Percentiles rank a stretch among this genome's conserved stretches.
These are phyloP conservation scores for Hyaena hyaena DNA, from an alignment of 2,113 vertebrate species.

Conservation along the genomic window DNA sequence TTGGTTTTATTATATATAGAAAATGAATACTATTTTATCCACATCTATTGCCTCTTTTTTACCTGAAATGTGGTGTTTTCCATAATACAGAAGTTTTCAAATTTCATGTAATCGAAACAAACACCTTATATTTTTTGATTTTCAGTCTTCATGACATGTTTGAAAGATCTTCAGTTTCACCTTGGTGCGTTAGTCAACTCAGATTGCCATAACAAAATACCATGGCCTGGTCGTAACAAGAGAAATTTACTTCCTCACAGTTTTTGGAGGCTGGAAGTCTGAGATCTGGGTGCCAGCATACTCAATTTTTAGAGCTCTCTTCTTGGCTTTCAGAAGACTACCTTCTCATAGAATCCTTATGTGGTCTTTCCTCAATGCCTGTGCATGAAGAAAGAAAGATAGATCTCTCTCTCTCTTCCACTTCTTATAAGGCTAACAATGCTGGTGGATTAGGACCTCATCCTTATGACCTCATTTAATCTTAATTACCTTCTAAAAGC, in stretches of 20 bases:
- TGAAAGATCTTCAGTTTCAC: background rate
- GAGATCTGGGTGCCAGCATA: background rate
- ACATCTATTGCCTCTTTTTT: background rate
- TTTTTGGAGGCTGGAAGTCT: background rate
- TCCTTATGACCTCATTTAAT: background rate
- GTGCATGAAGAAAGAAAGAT: background rate
- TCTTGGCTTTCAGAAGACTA: background rate
- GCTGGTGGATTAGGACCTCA: background rate
- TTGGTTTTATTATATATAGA: background rate
- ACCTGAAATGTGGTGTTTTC: background rate
- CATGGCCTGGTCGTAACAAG: background rate
- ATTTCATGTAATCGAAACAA: background rate
- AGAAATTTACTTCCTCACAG: background rate
- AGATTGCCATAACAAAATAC: background rate
- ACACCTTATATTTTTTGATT: background rate
- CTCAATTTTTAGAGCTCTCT: background rate
- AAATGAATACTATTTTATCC: background rate
- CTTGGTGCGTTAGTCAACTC: background rate
- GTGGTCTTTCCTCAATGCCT: background rate
- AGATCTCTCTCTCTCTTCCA: background rate
- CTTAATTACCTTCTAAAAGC: background rate
- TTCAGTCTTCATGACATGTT: background rate
- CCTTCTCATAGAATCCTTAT: background rate
- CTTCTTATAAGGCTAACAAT: background rate
- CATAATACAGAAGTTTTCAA: background rate